Percentiles rank a stretch among this genome's conserved stretches.
Conservation (phyloP, 2,797 vertebrate genomes). For the Enteromius trimaculatus region DNA sequence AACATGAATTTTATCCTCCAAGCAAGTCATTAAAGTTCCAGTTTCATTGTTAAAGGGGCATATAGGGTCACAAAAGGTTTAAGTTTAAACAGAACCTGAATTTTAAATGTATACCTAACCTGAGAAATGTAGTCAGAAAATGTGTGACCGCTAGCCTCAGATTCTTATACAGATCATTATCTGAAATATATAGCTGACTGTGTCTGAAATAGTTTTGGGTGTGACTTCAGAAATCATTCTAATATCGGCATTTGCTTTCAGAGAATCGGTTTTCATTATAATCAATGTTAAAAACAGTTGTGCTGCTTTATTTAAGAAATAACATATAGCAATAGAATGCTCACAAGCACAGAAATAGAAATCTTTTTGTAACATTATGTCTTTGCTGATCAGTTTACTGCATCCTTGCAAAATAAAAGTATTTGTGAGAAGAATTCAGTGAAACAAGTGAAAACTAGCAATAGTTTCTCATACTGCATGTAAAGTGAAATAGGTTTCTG, state of each 20-base stretch:
- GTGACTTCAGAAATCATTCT: not conserved
- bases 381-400: not conserved
- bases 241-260: not conserved
- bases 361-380: not conserved
- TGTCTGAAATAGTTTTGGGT: not conserved
- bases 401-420: not conserved
- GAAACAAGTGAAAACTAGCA: not conserved
- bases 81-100: not conserved
- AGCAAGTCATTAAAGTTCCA: not conserved
- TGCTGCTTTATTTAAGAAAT: not conserved
- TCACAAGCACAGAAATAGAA: not conserved
- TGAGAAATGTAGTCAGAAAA: not conserved
- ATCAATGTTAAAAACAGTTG: not conserved
- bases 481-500: not conserved
- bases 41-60: not conserved
- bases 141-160: not conserved
- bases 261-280: not conserved
- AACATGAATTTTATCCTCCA: not conserved
- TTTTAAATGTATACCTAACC: not conserved
- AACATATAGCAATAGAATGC: not conserved
- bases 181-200: not conserved
- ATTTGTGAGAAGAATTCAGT: not conserved
- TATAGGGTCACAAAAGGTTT: not conserved
- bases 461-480: not conserved
- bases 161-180: not conserved